Evolutionary conservation across 2,113 vertebrate species (phyloP).

Genomic region (Rhombomys opimus): DNA sequence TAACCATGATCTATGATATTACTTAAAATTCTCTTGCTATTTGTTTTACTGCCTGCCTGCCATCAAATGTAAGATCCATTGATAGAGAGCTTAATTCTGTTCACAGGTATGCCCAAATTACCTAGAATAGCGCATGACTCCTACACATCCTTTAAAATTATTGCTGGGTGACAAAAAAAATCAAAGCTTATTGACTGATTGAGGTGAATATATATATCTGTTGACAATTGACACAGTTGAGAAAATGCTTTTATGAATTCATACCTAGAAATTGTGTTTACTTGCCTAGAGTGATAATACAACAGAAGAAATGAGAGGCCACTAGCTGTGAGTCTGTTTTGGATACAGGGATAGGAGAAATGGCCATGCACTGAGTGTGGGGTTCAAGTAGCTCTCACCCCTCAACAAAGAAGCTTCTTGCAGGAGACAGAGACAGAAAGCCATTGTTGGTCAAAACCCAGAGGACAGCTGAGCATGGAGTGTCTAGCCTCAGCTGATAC

Average conservation of each 20-base stretch:
- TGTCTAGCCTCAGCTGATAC: neutral
- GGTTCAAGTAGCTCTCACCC: neutral
- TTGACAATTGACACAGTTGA: neutral
- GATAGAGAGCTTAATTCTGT: neutral
- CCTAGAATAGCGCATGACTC: neutral
- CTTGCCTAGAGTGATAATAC: neutral
- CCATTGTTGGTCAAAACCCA: neutral
- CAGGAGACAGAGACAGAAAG: neutral
- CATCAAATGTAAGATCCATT: neutral
- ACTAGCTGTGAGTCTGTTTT: neutral
- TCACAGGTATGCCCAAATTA: neutral
- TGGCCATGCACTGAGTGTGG: neutral
- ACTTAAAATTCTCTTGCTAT: neutral
- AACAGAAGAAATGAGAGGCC: neutral
- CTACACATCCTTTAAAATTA: neutral
- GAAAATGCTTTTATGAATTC: neutral
- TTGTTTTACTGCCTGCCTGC: neutral
- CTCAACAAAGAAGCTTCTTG: too few species aligned
- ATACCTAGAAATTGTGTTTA: neutral
- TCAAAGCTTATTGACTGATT: neutral
- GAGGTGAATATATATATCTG: neutral
- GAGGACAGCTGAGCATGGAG: neutral
- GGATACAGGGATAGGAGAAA: neutral
- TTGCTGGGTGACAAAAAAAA: slow-evolving; percentile 27
- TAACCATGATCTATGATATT: neutral